These are phyloP conservation scores for Drosophila nebulosa DNA, from an alignment of 1,140 invertebrate species.

Conservation along the genomic window DNA sequence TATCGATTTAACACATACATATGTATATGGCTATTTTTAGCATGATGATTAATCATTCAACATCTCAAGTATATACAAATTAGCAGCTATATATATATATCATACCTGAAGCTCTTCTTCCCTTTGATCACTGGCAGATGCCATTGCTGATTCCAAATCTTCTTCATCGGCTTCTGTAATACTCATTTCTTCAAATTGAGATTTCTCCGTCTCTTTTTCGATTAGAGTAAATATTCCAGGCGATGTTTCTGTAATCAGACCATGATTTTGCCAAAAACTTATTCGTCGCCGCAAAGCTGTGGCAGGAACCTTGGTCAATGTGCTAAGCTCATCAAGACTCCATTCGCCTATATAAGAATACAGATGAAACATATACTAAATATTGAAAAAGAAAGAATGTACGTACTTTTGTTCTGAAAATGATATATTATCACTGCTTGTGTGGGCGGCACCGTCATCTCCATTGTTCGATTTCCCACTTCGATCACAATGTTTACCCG, in stretches of 20 bases:
- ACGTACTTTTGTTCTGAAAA: constrained; percentile 92
- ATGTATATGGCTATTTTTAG: too few relatives aligned
- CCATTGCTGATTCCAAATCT: constrained; percentile 95
- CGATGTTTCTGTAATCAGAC: constrained; percentile 88
- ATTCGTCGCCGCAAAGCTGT: constrained; percentile 92
- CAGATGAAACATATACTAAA: background rate
- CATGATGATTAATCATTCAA: too few relatives aligned
- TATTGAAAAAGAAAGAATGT: background rate
- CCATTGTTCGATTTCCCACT: constrained; percentile 90
- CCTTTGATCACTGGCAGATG: constrained; percentile 94
- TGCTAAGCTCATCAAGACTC: constrained; percentile 91
- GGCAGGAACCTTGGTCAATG: constrained; percentile 91
- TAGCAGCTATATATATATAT: constrained; percentile 20
- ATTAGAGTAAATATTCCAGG: constrained; percentile 89
- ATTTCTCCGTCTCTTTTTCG: constrained; percentile 86
- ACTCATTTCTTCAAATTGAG: constrained; percentile 80
- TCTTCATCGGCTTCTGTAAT: constrained; percentile 92
- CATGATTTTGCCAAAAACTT: constrained; percentile 94
- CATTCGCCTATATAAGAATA: constrained; percentile 83
- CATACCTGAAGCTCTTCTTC: constrained; percentile 92
- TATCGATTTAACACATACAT: too few relatives aligned
- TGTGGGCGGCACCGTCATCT: constrained; percentile 93
- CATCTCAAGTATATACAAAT: too few relatives aligned
- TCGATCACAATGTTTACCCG: constrained; percentile 96
- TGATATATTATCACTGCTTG: constrained; percentile 97